phyloP scores from a whole-genome alignment of 2,888 invertebrate genomes.

The Capitulum mitella region DNA sequence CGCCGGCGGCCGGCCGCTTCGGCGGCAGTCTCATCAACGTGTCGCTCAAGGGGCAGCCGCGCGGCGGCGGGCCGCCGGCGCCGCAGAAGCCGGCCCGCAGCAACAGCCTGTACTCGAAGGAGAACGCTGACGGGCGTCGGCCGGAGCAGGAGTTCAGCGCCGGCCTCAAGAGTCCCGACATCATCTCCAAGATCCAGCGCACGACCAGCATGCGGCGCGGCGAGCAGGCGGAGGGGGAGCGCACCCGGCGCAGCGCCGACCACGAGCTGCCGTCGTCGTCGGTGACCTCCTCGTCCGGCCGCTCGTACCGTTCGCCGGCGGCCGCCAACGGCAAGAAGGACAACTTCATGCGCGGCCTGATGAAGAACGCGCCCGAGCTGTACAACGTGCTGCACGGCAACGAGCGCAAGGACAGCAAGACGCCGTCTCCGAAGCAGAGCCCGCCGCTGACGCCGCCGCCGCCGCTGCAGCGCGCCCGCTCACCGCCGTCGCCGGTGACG shows the following conservation, averaged over 20 bases:
- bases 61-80: not conserved
- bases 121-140: not conserved
- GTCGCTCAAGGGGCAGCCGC: not conserved
- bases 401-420: slow-evolving; percentile 31
- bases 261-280: not conserved
- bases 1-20: slow-evolving; percentile 7
- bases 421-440: not conserved
- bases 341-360: slow-evolving; percentile 35
- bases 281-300: not conserved
- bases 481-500: not conserved
- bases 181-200: slow-evolving; percentile 17
- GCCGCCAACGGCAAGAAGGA: not conserved
- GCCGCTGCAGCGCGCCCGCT: slow-evolving; percentile 18
- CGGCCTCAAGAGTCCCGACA: slow-evolving; percentile 26
- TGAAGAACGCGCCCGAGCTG: slow-evolving; percentile 35
- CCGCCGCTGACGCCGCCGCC: slow-evolving; percentile 8
- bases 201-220: slow-evolving; percentile 3
- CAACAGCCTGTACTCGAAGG: slow-evolving; percentile 16
- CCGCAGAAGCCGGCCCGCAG: slow-evolving; percentile 18
- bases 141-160: not conserved
- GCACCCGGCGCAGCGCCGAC: not conserved
- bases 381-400: slow-evolving; percentile 35
- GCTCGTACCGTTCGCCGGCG: not conserved
- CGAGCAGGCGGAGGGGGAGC: not conserved
- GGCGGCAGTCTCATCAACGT: slow-evolving; percentile 35